Percentiles rank a stretch among this genome's conserved stretches.
These are phyloP conservation scores for Oceanites oceanicus DNA, from an alignment of 2,113 vertebrate genomes.

Conservation along the genomic window DNA sequence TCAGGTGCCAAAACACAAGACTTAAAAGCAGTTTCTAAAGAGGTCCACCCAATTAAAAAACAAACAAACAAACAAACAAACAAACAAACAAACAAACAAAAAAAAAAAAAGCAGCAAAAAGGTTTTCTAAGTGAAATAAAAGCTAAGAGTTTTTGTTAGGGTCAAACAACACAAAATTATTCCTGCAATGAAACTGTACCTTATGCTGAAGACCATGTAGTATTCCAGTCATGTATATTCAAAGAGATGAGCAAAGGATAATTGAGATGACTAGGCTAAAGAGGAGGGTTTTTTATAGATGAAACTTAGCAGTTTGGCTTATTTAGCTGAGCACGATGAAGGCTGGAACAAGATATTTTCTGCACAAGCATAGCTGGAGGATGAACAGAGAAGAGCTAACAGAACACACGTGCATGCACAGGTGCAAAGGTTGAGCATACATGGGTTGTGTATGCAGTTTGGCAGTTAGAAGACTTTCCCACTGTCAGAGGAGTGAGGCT, in stretches of 20 bases:
- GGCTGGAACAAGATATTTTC: background rate
- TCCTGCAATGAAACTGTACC: background rate
- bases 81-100: background rate
- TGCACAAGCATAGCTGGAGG: background rate
- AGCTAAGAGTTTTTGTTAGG: background rate
- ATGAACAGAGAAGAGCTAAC: background rate
- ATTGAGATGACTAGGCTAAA: background rate
- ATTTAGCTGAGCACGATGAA: background rate
- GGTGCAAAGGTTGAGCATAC: background rate
- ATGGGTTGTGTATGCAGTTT: background rate
- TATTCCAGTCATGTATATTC: background rate
- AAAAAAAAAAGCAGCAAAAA: background rate
- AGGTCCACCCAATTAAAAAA: background rate
- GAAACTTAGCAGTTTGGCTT: background rate
- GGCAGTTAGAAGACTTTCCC: background rate
- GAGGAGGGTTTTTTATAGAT: background rate
- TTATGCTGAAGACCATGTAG: background rate
- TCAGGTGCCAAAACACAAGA: background rate
- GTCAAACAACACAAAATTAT: background rate
- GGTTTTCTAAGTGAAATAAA: background rate
- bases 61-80: background rate
- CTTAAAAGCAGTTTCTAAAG: background rate
- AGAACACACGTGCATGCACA: background rate
- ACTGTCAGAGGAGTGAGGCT: background rate
- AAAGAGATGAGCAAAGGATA: background rate